Conservation (phyloP, 2,888 invertebrate species). For the Tetrapedia diversipes region DNA sequence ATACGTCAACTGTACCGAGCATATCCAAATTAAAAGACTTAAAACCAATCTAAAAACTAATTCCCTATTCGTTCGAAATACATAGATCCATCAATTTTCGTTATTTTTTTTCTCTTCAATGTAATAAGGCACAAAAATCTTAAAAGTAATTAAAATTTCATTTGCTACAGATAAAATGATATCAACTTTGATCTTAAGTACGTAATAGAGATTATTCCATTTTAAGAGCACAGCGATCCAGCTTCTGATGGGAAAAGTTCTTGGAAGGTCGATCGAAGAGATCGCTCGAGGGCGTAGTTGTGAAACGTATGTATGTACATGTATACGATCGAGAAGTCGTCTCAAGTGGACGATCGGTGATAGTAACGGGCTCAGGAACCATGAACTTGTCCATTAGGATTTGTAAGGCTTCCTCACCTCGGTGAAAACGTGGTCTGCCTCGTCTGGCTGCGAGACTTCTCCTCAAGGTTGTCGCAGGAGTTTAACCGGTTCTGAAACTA, state of each 20-base stretch:
- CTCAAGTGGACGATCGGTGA: constrained; percentile 28
- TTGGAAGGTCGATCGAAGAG: constrained; percentile 7
- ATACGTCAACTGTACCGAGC: too few species aligned
- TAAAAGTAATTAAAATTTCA: too few species aligned
- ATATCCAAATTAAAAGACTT: too few species aligned
- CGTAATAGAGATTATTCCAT: neutral
- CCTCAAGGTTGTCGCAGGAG: constrained; percentile 66
- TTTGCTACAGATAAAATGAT: too few species aligned
- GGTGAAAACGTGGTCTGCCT: constrained; percentile 36
- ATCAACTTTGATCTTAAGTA: too few species aligned
- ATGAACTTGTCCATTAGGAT: constrained; percentile 70
- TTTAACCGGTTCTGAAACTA: constrained; percentile 65
- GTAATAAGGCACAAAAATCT: too few species aligned
- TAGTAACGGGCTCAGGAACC: constrained; percentile 58
- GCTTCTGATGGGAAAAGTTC: constrained; percentile 4
- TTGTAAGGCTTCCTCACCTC: constrained; percentile 53
- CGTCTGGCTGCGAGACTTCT: constrained; percentile 33
- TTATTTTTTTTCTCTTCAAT: too few species aligned
- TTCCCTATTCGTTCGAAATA: too few species aligned
- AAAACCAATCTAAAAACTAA: too few species aligned
- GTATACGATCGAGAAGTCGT: constrained; percentile 16
- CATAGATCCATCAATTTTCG: too few species aligned
- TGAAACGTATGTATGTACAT: too few species aligned
- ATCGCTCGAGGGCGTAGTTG: constrained; percentile 11
- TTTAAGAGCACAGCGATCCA: neutral